Base-by-base conservation (phyloP, 2,797 vertebrate genomes). In the Trachurus trachurus region DNA sequence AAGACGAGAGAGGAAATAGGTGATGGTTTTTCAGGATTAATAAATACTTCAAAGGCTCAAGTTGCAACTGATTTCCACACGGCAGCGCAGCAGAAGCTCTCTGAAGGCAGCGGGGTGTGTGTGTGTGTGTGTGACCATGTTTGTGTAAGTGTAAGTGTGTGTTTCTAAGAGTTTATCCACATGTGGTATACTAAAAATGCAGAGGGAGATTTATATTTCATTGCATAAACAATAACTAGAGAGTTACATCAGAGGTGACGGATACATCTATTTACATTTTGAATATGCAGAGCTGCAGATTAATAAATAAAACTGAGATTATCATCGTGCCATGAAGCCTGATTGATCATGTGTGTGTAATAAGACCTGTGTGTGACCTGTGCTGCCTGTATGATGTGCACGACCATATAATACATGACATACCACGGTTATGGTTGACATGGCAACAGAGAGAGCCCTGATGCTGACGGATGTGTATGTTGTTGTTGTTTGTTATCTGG, bases 21-120 rank as follows among this genome's bases (percentile, higher is more conserved):
- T 70, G 67, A 54, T 68, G 63, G 82, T 84, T 86, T 89, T 82
- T 84, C 72, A 68, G 66, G 83, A 85, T 87, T 91, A 85, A 89
- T 87, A 90, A 87, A 89, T 87, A 70, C 81, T 85, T 91, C 74
- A 89, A 81, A 89, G 69, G 47, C 45, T 61, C 53, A 53, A 74
- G 66, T 84, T 71, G 62, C 78, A 84, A 80, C 57, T 10, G 56
- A 83, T 89, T 83, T 84, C 77, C 74, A 87, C 65, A 80, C 69
- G 68, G 80, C 78, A 86, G 71, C 73, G 68, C 13, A 80, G 64
- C 58, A 69, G 29, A 56, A 78, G 72, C 82, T 74, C 59, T 76
- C 72, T 66, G 39, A 5, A 63, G 78, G 71, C 66, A 67, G 29
- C 47, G 9, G 68, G 40, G 40, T 73, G 68, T 45, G 44, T 45